These are phyloP conservation scores for Artemia sinica DNA, from an alignment of 2,888 invertebrate species.

Conservation along the genomic window DNA sequence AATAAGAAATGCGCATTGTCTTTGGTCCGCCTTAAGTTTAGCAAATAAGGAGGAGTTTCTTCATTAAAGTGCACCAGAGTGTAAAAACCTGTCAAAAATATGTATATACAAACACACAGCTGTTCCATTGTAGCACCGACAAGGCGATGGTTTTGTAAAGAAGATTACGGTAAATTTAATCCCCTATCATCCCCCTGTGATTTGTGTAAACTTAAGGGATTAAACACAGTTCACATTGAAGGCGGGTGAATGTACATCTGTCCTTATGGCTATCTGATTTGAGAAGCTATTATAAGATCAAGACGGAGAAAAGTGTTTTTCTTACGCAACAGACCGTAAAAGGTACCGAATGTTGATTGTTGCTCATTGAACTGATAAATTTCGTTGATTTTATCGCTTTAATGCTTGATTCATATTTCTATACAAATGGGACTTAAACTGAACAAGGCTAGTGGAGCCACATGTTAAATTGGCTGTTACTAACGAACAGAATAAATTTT, in stretches of 20 bases:
- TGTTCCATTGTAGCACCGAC: slow-evolving; percentile 8
- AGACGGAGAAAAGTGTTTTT: slow-evolving; percentile 13
- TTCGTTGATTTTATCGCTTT: too few relatives aligned
- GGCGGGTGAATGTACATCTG: not conserved
- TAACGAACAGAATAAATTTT: too few relatives aligned
- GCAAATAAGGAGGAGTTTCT: not conserved
- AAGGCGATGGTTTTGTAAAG: slow-evolving; percentile 12
- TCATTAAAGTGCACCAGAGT: not conserved
- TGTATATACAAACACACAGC: slow-evolving; percentile 13
- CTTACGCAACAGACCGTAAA: slow-evolving; percentile 13
- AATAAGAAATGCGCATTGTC: not conserved
- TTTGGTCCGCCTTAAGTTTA: not conserved
- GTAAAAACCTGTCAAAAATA: slow-evolving; percentile 11
- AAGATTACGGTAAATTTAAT: slow-evolving; percentile 14
- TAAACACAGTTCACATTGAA: not conserved
- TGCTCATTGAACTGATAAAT: too few relatives aligned
- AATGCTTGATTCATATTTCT: too few relatives aligned
- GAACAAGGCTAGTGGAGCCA: too few relatives aligned
- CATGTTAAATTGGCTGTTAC: too few relatives aligned
- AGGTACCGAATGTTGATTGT: not conserved
- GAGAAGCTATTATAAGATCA: slow-evolving; percentile 12
- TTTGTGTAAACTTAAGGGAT: slow-evolving; percentile 13
- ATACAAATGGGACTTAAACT: too few relatives aligned
- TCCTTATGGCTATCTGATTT: slow-evolving; percentile 5
- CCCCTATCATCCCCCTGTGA: slow-evolving; percentile 11